Percentiles rank a stretch among this genome's conserved stretches.
Conservation (phyloP, 2,888 invertebrate genomes). For the Antheraea assamensis region DNA sequence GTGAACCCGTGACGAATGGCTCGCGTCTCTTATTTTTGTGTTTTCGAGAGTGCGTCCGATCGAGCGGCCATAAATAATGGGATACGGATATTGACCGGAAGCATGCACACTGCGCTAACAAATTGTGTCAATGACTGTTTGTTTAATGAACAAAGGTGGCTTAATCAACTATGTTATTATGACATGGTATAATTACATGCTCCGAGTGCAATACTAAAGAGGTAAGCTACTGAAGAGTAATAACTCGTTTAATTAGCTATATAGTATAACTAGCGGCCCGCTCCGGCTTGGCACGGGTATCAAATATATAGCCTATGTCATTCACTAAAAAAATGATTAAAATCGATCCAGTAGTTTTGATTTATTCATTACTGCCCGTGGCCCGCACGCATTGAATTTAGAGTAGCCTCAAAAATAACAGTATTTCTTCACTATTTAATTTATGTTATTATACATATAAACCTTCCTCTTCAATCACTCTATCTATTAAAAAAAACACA, state of each 20-base stretch:
- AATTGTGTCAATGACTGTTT: conserved; percentile 69
- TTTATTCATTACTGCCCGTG: too few species aligned
- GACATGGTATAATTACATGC: conserved; percentile 33
- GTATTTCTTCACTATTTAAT: too few species aligned
- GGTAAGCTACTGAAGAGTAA: conserved; percentile 36
- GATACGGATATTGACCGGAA: conserved; percentile 73
- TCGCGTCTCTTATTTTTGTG: conserved; percentile 70
- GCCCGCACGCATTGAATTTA: too few species aligned
- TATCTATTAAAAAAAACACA: too few species aligned
- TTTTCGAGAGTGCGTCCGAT: conserved; percentile 73
- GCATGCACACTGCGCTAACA: conserved; percentile 59
- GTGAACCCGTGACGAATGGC: conserved; percentile 73
- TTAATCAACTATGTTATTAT: conserved; percentile 48
- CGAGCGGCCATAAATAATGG: conserved; percentile 68
- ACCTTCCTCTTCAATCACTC: too few species aligned
- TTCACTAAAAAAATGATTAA: too few species aligned
- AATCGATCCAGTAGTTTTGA: too few species aligned
- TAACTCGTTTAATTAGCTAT: conserved; percentile 45
- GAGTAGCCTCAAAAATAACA: too few species aligned
- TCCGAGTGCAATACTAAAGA: conserved; percentile 32
- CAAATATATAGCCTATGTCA: too few species aligned
- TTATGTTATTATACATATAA: too few species aligned
- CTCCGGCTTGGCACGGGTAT: too few species aligned
- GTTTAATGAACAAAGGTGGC: conserved; percentile 57
- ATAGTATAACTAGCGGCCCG: too few species aligned